Conservation (phyloP, 2,888 invertebrate genomes). For the Abrostola triplasia region DNA sequence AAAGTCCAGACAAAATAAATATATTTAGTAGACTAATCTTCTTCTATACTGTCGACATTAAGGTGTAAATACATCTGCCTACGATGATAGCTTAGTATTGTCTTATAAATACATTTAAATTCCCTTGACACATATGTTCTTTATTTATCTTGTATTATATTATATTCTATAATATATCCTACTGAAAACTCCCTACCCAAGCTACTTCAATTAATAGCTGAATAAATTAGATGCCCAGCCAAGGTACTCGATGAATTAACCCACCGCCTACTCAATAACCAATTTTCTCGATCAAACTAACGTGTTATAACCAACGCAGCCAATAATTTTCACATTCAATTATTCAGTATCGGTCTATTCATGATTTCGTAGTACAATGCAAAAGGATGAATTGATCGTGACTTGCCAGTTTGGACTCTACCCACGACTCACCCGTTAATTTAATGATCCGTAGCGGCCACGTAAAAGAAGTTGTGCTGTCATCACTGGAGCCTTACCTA, state of each 20-base stretch:
- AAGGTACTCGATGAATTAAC: constrained; percentile 22
- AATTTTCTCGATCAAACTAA: constrained; percentile 20
- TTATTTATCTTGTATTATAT: no score
- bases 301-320: background rate
- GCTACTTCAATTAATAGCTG: constrained; percentile 4
- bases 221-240: constrained; percentile 22
- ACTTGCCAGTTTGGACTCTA: constrained; percentile 9
- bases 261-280: constrained; percentile 17
- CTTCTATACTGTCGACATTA: no score
- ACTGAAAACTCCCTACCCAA: background rate
- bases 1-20: no score
- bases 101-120: no score
- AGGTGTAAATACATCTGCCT: no score
- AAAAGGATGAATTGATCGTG: constrained; percentile 29
- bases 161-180: no score
- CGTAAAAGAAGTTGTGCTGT: constrained; percentile 31
- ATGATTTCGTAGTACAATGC: background rate
- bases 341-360: constrained; percentile 9
- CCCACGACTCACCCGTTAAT: constrained; percentile 40
- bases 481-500: constrained; percentile 1
- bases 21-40: no score
- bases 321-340: constrained; percentile 18
- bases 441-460: constrained; percentile 35
- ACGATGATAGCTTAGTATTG: no score
- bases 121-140: no score